A percentile compares a stretch with the other conserved stretches of the same genome.
These are phyloP conservation scores for Arge pagana DNA, from an alignment of 2,888 invertebrate species.

Conservation along the genomic window DNA sequence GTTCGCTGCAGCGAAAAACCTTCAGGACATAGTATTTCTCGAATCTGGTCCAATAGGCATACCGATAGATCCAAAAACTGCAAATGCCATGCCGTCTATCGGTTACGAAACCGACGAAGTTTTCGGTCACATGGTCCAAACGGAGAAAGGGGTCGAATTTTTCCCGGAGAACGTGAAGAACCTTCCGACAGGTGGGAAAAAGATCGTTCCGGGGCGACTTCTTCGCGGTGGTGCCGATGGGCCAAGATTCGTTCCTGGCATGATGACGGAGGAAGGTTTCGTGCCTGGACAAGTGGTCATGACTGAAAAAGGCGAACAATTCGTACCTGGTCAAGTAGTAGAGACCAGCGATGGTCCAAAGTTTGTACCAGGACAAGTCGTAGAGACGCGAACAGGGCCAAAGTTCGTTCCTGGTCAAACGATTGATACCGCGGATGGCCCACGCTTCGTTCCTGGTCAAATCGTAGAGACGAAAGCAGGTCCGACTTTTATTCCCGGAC, in stretches of 20 bases:
- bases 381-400: constrained; percentile 69
- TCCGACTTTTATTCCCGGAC: constrained; percentile 78
- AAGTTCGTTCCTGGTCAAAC: constrained; percentile 76
- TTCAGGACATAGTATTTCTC: constrained; percentile 63
- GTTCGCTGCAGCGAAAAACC: constrained; percentile 65
- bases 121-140: constrained; percentile 72
- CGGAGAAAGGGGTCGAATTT: constrained; percentile 68
- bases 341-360: constrained; percentile 70
- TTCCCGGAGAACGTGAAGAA: constrained; percentile 63
- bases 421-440: constrained; percentile 71
- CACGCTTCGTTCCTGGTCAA: constrained; percentile 78
- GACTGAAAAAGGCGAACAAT: constrained; percentile 72
- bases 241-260: constrained; percentile 71
- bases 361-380: constrained; percentile 79
- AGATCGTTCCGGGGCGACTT: constrained; percentile 67
- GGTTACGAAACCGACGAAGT: constrained; percentile 57
- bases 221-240: constrained; percentile 66
- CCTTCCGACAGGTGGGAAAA: constrained; percentile 63
- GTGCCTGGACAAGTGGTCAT: constrained; percentile 72
- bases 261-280: constrained; percentile 70
- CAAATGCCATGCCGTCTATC: constrained; percentile 60
- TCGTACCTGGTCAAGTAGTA: constrained; percentile 75
- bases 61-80: constrained; percentile 63
- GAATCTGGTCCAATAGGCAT: constrained; percentile 64
- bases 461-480: constrained; percentile 76